Base-by-base conservation (phyloP, 2,888 invertebrate species). In the Drosophila pseudotalamancana region DNA sequence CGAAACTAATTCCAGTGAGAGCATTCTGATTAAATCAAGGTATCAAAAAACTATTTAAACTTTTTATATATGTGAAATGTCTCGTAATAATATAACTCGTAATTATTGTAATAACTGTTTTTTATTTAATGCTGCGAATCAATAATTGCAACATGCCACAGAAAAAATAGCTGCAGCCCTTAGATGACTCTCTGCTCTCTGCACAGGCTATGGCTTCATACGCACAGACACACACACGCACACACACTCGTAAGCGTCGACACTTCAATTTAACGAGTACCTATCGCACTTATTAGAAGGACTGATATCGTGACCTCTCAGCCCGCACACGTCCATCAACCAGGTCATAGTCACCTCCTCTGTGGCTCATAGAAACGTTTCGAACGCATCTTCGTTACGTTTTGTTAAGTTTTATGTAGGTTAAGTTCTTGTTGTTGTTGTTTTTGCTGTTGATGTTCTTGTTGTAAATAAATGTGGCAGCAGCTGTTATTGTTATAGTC, bases 351-450 rank as follows among this genome's bases (percentile, higher is more conserved):
- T 49, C 65, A 39, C 39, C 66, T 55, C 65, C 45, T 45, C 51
- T 59, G 59, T 56, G 56, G 51, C 40, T 46, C 37, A 48, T 43
- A 53, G 43, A n/a, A n/a, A n/a, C n/a, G n/a, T n/a, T n/a, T n/a
- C n/a, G n/a, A n/a, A 49, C 61, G 40, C 50, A 67, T 61, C 77
- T 77, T 66, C 55, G 77, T 59, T 65, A 67, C 67, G 71, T 74
- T 63, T 71, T 49, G 65, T 77, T 74, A 45, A 50, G 61, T 77
- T 86, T 77, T 61, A 81, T 81, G 65, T 77, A 61, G 69, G 62
- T 62, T 62, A 57, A 68, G 63, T 57, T 62, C 37, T 61, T 53
- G 56, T 60, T 61, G 64, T 35, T 53, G 45, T 50, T 68, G 37
- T 51, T 53, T 54, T 43, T 57, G 61, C 32, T 45, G 16, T 4